Percentiles rank a stretch among this genome's conserved stretches.
These are phyloP conservation scores for Natrix natrix DNA, from an alignment of 2,797 vertebrate species.

Conservation along the genomic window DNA sequence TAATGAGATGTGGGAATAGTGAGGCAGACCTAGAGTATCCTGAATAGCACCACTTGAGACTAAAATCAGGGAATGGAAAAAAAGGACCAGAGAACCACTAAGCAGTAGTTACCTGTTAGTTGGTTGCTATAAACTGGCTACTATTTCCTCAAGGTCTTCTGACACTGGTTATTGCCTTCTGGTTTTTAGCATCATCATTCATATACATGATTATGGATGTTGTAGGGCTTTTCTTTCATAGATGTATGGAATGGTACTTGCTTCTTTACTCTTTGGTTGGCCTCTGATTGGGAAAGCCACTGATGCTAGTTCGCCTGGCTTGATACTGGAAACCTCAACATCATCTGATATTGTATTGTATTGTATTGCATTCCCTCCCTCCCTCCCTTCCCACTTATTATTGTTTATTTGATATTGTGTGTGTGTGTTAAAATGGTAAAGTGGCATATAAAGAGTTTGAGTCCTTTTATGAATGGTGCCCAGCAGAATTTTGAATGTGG, in stretches of 20 bases:
- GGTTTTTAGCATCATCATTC: neutral
- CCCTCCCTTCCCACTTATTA: neutral
- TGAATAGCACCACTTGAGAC: neutral
- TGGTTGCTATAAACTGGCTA: neutral
- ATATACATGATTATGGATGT: neutral
- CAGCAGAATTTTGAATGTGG: neutral
- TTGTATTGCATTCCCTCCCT: neutral
- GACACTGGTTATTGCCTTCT: neutral
- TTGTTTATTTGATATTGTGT: neutral
- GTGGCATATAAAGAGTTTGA: neutral
- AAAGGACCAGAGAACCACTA: neutral
- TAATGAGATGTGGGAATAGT: neutral
- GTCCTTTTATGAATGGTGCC: neutral
- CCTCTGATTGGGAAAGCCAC: neutral
- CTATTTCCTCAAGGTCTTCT: neutral
- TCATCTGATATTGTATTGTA: neutral
- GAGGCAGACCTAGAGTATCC: neutral
- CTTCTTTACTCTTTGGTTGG: neutral
- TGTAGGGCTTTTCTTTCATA: neutral
- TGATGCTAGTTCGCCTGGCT: neutral
- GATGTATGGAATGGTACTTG: neutral
- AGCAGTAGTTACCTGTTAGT: neutral
- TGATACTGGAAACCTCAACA: neutral
- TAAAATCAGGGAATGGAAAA: neutral
- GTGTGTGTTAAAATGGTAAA: neutral